phyloP scores from a whole-genome alignment of 2,797 vertebrate genomes.

The Etheostoma perlongum region DNA sequence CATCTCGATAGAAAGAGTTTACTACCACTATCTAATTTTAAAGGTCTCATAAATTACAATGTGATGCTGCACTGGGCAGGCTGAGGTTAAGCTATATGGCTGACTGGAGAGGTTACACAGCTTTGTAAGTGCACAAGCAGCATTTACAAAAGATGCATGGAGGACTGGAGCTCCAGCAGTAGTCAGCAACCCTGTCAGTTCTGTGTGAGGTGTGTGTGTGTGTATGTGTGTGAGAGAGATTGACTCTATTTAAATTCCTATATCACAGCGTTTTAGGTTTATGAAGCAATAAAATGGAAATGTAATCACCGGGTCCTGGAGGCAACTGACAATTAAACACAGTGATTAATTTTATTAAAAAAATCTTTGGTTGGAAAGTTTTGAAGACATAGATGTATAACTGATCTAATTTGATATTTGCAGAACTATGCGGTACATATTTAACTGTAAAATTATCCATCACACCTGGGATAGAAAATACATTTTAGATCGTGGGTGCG shows the following conservation, averaged over 20 bases:
- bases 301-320: constrained; percentile 32
- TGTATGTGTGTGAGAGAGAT: constrained; percentile 3
- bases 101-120: constrained; percentile 29
- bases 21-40: not conserved
- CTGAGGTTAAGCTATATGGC: constrained; percentile 3
- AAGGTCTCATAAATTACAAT: not conserved
- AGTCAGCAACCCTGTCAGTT: constrained; percentile 59
- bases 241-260: constrained; percentile 14
- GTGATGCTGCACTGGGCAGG: constrained; percentile 10
- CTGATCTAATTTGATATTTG: not conserved
- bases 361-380: not conserved
- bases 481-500: not conserved
- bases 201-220: constrained; percentile 1
- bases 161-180: constrained; percentile 27
- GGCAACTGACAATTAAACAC: constrained; percentile 16
- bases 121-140: constrained; percentile 52
- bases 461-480: not conserved
- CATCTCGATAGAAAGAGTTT: not conserved
- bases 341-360: not conserved
- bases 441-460: not conserved
- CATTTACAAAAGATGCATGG: constrained; percentile 48
- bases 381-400: not conserved
- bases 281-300: constrained; percentile 22
- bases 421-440: not conserved
- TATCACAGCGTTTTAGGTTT: constrained; percentile 14